Percentiles rank a stretch among this genome's conserved stretches.
phyloP scores from a whole-genome alignment of 2,113 vertebrate genomes.

The Phasianus colchicus region DNA sequence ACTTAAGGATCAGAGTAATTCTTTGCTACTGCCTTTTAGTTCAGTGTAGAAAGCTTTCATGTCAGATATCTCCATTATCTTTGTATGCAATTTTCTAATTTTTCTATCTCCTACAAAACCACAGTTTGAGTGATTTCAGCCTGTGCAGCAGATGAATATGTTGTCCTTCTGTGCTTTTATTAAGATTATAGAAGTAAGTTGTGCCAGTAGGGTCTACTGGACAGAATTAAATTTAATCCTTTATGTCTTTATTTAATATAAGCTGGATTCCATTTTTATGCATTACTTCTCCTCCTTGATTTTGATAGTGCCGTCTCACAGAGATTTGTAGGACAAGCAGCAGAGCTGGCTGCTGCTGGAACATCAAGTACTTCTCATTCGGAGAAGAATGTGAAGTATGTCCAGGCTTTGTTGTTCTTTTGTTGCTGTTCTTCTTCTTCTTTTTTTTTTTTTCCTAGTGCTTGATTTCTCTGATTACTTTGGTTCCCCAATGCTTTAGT shows the following conservation, averaged over 20 bases:
- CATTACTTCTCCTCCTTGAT: neutral
- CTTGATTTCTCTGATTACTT: neutral
- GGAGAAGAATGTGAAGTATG: slow-evolving; percentile 1
- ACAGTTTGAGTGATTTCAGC: neutral
- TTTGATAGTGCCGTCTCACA: neutral
- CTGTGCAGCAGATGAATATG: neutral
- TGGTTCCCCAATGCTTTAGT: neutral
- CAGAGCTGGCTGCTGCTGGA: neutral
- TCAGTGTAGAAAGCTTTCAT: neutral
- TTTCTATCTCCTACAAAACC: neutral
- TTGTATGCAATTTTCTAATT: neutral
- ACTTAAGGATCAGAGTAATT: slow-evolving; percentile 14
- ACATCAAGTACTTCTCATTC: neutral
- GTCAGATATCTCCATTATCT: neutral
- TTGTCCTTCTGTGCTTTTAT: neutral
- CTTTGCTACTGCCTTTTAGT: neutral
- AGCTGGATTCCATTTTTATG: neutral
- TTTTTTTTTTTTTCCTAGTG: neutral
- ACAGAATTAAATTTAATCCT: neutral
- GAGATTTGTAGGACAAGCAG: neutral
- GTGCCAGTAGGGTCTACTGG: neutral
- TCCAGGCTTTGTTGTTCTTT: neutral
- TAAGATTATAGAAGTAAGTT: neutral
- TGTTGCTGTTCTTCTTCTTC: neutral
- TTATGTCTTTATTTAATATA: neutral